phyloP scores from a whole-genome alignment of 2,797 vertebrate species.

The Cephalopachus bancanus region DNA sequence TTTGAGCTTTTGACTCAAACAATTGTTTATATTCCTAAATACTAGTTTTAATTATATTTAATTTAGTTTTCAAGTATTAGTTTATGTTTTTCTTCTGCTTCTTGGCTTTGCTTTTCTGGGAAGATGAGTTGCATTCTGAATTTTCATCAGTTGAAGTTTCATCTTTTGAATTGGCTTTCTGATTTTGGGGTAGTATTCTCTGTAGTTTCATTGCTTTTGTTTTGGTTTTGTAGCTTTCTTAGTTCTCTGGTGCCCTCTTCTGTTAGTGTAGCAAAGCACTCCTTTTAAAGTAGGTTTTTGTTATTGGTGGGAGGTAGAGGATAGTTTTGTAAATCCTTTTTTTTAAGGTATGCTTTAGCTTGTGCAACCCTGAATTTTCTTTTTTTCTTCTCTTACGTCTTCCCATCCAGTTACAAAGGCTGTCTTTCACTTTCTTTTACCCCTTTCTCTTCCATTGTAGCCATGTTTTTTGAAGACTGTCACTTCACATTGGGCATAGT shows the following conservation, averaged over 20 bases:
- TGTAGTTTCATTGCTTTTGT: background rate
- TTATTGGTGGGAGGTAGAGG: background rate
- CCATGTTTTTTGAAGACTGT: background rate
- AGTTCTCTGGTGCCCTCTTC: conserved; percentile 1
- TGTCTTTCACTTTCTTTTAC: background rate
- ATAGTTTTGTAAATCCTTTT: background rate
- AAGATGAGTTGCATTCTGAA: background rate
- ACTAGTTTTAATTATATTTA: background rate
- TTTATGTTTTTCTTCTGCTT: background rate
- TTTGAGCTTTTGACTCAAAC: background rate
- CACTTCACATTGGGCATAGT: background rate
- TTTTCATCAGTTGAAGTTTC: background rate
- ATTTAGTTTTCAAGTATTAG: background rate
- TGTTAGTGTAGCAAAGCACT: background rate
- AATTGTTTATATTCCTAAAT: background rate
- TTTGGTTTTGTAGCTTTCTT: background rate
- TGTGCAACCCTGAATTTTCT: background rate
- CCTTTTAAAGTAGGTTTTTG: no score
- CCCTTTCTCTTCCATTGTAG: background rate
- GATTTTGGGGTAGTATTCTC: background rate
- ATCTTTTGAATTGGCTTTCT: background rate
- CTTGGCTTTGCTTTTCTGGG: background rate
- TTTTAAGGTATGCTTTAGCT: background rate
- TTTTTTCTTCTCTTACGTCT: background rate
- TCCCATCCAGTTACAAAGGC: background rate